phyloP scores from a whole-genome alignment of 2,113 vertebrate species.

The Antigone vipio region DNA sequence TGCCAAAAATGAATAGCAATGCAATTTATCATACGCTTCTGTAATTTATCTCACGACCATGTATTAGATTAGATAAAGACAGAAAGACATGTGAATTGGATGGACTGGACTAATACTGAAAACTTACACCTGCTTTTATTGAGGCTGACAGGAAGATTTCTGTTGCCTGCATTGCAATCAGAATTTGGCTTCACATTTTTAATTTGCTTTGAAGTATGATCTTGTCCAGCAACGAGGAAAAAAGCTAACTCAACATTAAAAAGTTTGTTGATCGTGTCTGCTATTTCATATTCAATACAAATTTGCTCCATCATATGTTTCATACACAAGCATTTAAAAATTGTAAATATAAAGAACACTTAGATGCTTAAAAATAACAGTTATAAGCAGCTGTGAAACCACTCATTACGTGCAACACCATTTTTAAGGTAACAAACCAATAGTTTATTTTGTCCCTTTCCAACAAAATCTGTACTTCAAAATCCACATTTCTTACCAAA shows the following conservation, averaged over 20 bases:
- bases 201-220: slow-evolving; percentile 58
- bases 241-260: slow-evolving; percentile 45
- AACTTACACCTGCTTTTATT: slow-evolving; percentile 49
- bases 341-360: neutral
- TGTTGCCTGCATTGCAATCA: slow-evolving; percentile 25
- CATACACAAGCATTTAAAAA: neutral
- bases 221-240: neutral
- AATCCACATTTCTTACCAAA: slow-evolving; percentile 18
- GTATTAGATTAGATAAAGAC: slow-evolving; percentile 67
- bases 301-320: neutral
- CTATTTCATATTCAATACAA: neutral
- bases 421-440: slow-evolving; percentile 38
- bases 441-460: slow-evolving; percentile 13
- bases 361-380: neutral
- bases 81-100: slow-evolving; percentile 47
- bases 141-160: slow-evolving; percentile 48
- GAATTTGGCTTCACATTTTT: slow-evolving; percentile 30
- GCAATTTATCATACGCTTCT: slow-evolving; percentile 49
- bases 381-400: neutral
- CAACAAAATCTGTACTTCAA: slow-evolving; percentile 31
- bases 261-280: neutral
- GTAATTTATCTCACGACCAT: slow-evolving; percentile 51
- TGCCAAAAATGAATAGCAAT: slow-evolving; percentile 57
- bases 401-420: neutral
- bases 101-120: slow-evolving; percentile 28